phyloP scores from a whole-genome alignment of 2,888 invertebrate genomes.

The Acanthosepion lycidas region DNA sequence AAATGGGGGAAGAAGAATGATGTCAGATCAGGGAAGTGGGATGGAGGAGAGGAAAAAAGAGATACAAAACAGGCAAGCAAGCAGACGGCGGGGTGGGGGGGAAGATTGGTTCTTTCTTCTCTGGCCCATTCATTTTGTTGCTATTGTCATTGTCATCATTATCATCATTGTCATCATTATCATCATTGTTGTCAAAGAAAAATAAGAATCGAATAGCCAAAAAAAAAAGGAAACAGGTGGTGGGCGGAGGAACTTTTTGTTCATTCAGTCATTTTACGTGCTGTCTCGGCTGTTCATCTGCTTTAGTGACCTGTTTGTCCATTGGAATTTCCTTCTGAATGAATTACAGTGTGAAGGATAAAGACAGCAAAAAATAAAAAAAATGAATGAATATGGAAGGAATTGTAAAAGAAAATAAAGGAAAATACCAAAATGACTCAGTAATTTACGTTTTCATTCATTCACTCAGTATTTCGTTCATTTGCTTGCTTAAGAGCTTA shows the following conservation, averaged over 20 bases:
- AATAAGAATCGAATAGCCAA: neutral
- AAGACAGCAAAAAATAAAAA: too few species aligned
- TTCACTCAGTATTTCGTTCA: neutral
- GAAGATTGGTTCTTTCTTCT: neutral
- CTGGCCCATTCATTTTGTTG: neutral
- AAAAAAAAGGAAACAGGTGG: neutral
- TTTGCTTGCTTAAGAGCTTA: neutral
- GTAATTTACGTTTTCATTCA: neutral
- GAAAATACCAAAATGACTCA: neutral
- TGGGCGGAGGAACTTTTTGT: neutral
- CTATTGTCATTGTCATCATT: constrained; percentile 4
- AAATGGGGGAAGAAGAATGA: neutral
- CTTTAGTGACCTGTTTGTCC: constrained; percentile 4
- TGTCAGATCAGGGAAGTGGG: constrained; percentile 11
- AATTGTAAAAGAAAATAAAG: too few species aligned
- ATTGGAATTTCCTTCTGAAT: neutral
- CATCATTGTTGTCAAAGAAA: neutral
- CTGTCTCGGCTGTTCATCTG: neutral
- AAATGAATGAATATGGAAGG: too few species aligned
- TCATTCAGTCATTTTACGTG: neutral
- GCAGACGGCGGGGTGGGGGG: neutral
- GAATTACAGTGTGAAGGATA: neutral
- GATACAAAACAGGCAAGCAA: neutral
- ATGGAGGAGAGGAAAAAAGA: neutral
- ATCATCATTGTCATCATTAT: neutral